Base-by-base conservation (phyloP, 1,140 invertebrate genomes). In the Neocloeon triangulifer region DNA sequence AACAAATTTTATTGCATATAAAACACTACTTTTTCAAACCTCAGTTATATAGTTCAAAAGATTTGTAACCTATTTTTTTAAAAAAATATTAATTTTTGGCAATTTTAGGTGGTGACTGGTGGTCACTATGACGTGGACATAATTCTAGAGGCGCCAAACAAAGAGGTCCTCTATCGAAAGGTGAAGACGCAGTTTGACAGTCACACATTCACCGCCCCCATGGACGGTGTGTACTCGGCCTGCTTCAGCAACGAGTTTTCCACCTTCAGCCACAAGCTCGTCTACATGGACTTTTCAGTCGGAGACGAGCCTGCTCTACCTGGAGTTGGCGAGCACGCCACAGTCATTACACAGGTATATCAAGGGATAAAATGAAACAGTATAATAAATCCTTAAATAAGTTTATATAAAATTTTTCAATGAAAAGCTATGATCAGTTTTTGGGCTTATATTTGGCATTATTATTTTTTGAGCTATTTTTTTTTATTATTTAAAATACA, bases 241-340 rank as follows among this genome's bases (percentile, higher is more conserved):
- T 99, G 95, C 56, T 99, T 99, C 51, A 94, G 88, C 47, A 99
- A 99, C 60, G 91, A 98, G 54, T 99, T 99, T 53, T 97, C 92
- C 25, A 96, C 92, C 22, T 96, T 97, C 56, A 92, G 88, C n/a
- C 94, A 99, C 47, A 99, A 99, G 61, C 65, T 97, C 36, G 82
- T 99, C 8, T 99, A 98, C 53, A 85, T 99, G 73, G 92, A 97
- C 53, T 82, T 96, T 42, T 82, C 91, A 71, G 80, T 91, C 19
- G 89, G 89, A 2, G 82, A 92, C 19, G 88, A 96, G 52, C 55
- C 64, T 28, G 70, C 80, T 0, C 55, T 95, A 22, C 81, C 82
- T 8, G 80, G 80, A 19, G 52, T 86, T 38, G 75, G 72, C 21
- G 82, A 91, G 45, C 85, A 92, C 52, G 70, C 75, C 2, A 92